Percentiles rank a stretch among this genome's conserved stretches.
These are phyloP conservation scores for Sinocyclocheilus rhinocerous DNA, from an alignment of 2,113 vertebrate genomes.

Conservation along the genomic window DNA sequence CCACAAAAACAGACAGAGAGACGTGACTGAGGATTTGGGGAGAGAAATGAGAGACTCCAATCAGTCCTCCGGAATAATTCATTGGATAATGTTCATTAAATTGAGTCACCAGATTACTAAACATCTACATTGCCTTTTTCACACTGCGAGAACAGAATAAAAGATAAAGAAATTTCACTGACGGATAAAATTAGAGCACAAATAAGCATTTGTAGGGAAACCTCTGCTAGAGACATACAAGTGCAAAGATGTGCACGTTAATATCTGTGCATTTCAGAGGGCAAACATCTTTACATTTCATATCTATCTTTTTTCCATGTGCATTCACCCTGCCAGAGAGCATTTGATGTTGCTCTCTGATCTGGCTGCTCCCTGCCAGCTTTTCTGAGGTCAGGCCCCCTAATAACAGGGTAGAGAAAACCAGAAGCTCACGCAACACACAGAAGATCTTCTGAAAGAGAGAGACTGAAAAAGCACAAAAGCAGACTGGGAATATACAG, in stretches of 20 bases:
- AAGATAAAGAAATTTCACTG: background rate
- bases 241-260: background rate
- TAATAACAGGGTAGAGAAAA: constrained; percentile 59
- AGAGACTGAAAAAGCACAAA: background rate
- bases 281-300: constrained; percentile 25
- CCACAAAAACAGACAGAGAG: background rate
- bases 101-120: background rate
- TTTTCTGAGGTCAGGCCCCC: constrained; percentile 54
- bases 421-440: constrained; percentile 25
- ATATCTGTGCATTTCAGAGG: background rate
- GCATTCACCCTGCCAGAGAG: constrained; percentile 29
- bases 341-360: constrained; percentile 42
- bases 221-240: background rate
- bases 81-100: background rate
- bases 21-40: background rate
- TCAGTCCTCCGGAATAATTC: background rate
- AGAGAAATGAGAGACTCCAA: background rate
- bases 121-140: background rate
- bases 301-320: constrained; percentile 30
- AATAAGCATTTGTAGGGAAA: background rate
- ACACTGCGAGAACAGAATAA: background rate
- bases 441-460: constrained; percentile 1
- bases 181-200: background rate
- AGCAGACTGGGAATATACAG: constrained; percentile 1
- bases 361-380: constrained; percentile 46